Evolutionary conservation across 2,888 invertebrate genomes (phyloP), one percentile per base, ranked within the genome.

Genomic region (Oasisia sp.): DNA sequence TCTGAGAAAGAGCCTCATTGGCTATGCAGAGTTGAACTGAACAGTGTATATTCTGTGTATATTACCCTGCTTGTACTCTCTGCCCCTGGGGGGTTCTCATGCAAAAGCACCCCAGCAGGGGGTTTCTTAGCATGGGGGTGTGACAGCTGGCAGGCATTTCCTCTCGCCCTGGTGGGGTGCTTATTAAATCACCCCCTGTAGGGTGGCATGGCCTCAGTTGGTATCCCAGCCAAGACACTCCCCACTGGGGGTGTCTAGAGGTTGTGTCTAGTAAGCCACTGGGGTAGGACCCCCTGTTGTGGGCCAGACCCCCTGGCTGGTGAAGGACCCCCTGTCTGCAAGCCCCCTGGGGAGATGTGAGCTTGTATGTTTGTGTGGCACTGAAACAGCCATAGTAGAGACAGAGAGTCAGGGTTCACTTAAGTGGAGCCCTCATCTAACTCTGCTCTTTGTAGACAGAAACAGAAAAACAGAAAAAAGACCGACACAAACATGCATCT

Each of bases 81-180:
- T 74, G 27, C n/a, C 7, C 74, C 74, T 2, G 19, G 27, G 58
- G 74, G 74, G 74, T 74, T 14, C 74, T 74, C 74, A 14, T 74
- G n/a, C 74, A 74, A 74, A 74, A 74, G 27, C 74, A 74, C 74
- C 74, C 19, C 74, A 74, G 74, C 74, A n/a, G 27, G 74, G 74
- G 74, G 74, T 19, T 27, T 74, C 27, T 74, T 38, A 74, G 27
- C 19, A 74, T 74, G 74, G 19, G n/a, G 74, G 74, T 19, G 74
- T 74, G 19, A 74, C 74, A 74, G 74, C 74, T 74, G 74, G 74
- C 74, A 74, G 74, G 27, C 74, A 74, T 74, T 74, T 74, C 74
- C 74, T 74, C 74, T 74, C 27, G 74, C 27, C 74, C 74, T 74
- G 74, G 74, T 74, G 74, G 74, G 74, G 74, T 27, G 74, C 74